A percentile compares a stretch with the other conserved stretches of the same genome.
These are phyloP conservation scores for Sebastes matsubarae DNA, from an alignment of 2,797 vertebrate species.

Conservation along the genomic window DNA sequence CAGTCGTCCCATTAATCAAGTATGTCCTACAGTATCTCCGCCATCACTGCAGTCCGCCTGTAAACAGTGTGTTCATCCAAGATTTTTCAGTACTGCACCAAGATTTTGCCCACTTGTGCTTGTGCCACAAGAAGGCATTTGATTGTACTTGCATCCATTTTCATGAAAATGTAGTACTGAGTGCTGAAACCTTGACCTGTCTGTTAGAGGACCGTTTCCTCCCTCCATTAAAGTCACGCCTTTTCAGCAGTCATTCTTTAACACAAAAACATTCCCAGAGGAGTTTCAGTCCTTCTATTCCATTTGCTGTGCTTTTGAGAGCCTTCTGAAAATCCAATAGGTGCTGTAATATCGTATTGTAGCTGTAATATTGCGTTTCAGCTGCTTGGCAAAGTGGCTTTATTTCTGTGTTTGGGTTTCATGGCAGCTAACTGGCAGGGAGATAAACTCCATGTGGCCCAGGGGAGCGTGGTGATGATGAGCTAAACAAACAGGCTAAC, in stretches of 20 bases:
- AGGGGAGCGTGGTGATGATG: slow-evolving; percentile 69
- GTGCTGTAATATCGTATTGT: slow-evolving; percentile 9
- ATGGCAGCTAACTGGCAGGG: slow-evolving; percentile 68
- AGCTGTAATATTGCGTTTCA: slow-evolving; percentile 22
- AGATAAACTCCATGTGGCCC: slow-evolving; percentile 65
- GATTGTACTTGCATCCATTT: background rate
- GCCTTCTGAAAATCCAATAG: slow-evolving; percentile 27
- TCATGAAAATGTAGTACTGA: background rate
- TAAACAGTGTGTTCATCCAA: background rate
- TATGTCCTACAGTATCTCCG: background rate
- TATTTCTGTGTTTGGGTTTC: slow-evolving; percentile 57
- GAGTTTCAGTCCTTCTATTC: background rate
- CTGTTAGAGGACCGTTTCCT: background rate
- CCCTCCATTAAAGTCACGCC: background rate
- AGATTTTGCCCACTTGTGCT: background rate
- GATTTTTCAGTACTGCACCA: background rate
- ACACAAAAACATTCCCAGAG: background rate
- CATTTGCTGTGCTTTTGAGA: slow-evolving; percentile 8
- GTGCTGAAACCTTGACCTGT: background rate
- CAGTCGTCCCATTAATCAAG: background rate
- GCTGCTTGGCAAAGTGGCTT: slow-evolving; percentile 49
- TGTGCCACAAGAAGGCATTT: background rate
- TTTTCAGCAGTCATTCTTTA: slow-evolving; percentile 2
- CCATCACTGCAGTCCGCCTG: background rate
- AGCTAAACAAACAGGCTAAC: slow-evolving; percentile 73